Percentiles rank a stretch among this genome's conserved stretches.
Conservation (phyloP, 2,888 invertebrate genomes). For the Neoascia interrupta region DNA sequence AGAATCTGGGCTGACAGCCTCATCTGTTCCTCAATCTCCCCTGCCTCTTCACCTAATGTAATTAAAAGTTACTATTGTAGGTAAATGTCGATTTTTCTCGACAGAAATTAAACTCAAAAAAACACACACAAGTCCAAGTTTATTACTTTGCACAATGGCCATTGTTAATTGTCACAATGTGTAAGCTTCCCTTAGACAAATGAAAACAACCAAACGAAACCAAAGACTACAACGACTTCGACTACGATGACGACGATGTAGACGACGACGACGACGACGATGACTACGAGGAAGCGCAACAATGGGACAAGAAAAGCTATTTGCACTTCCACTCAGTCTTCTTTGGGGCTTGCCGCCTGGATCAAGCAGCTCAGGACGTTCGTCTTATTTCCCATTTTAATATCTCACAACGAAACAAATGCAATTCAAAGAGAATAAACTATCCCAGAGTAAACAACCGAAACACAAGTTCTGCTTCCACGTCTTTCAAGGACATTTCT, state of each 20-base stretch:
- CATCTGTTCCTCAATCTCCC: constrained; percentile 4
- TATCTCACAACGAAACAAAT: constrained; percentile 43
- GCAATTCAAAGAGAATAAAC: constrained; percentile 64
- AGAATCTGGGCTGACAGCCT: neutral
- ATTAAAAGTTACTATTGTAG: constrained; percentile 63
- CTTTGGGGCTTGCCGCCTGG: constrained; percentile 1
- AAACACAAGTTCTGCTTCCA: constrained; percentile 54
- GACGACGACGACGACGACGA: constrained; percentile 2
- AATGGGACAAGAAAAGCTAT: constrained; percentile 67
- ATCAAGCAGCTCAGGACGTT: constrained; percentile 33
- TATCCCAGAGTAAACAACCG: constrained; percentile 47
- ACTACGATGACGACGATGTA: constrained; percentile 2
- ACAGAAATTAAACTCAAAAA: constrained; percentile 63
- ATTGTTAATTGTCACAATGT: constrained; percentile 68
- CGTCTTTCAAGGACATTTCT: constrained; percentile 59
- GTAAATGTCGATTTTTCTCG: constrained; percentile 60
- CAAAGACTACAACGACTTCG: constrained; percentile 7
- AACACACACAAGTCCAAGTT: constrained; percentile 65
- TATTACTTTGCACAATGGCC: constrained; percentile 68
- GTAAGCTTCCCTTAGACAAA: constrained; percentile 59
- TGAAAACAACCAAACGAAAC: constrained; percentile 44
- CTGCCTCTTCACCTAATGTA: constrained; percentile 36
- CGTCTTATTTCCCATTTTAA: constrained; percentile 39
- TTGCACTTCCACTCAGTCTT: constrained; percentile 58
- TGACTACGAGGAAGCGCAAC: constrained; percentile 32